A percentile compares a stretch with the other conserved stretches of the same genome.
Conservation (phyloP, 1,140 invertebrate species). For the Pollicipes pollicipes region DNA sequence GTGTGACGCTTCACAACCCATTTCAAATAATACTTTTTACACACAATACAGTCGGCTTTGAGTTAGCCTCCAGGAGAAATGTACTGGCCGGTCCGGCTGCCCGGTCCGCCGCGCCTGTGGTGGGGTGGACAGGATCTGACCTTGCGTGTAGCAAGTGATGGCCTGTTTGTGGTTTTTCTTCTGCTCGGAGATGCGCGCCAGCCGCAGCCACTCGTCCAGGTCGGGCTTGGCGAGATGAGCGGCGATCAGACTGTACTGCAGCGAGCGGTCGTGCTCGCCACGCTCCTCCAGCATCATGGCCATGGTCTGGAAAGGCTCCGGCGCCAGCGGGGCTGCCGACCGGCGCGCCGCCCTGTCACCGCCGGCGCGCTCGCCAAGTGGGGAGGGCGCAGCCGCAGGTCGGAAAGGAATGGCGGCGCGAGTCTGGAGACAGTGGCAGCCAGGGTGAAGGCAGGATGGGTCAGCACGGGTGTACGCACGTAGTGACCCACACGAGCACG, state of each 20-base stretch:
- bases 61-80: no score
- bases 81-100: no score
- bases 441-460: no score
- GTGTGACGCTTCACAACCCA: no score
- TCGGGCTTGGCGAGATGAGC: conserved; percentile 65
- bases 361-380: background rate
- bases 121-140: no score
- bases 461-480: no score
- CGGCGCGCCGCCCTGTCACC: background rate
- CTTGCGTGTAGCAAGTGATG: conserved; percentile 51
- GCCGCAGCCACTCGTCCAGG: conserved; percentile 61
- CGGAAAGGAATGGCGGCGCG: background rate
- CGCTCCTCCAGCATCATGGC: conserved; percentile 70
- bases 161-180: conserved; percentile 55
- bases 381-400: background rate
- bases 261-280: conserved; percentile 58
- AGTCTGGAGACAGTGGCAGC: no score
- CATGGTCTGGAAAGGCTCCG: conserved; percentile 75
- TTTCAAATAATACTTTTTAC: no score
- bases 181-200: conserved; percentile 59
- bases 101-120: no score
- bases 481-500: no score
- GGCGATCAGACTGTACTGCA: conserved; percentile 70
- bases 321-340: conserved; percentile 29
- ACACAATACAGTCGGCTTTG: no score